Percentiles rank a stretch among this genome's conserved stretches.
Conservation (phyloP, 2,888 invertebrate species). For the Thymelicus lineola region DNA sequence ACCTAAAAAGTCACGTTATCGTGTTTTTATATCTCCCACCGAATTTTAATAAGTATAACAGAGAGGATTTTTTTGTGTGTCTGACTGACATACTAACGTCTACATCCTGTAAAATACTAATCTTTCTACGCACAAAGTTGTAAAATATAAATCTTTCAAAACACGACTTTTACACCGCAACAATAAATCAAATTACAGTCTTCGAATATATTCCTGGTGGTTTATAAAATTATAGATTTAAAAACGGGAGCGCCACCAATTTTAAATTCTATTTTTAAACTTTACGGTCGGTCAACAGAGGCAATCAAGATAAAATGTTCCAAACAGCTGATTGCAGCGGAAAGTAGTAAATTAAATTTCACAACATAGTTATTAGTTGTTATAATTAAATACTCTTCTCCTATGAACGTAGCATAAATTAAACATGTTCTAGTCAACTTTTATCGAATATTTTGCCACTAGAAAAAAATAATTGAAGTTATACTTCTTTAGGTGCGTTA, state of each 20-base stretch:
- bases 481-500: no score
- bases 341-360: neutral
- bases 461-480: no score
- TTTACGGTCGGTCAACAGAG: neutral
- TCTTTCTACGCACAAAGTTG: neutral
- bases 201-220: neutral
- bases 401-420: no score
- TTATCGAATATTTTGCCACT: no score
- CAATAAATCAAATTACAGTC: constrained; percentile 1
- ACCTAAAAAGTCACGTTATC: no score
- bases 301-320: neutral
- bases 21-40: no score
- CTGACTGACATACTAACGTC: no score
- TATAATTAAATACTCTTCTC: no score
- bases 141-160: neutral
- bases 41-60: no score
- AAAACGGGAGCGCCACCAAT: constrained; percentile 31
- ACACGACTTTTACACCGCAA: constrained; percentile 2
- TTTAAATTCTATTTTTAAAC: constrained; percentile 37
- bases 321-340: constrained; percentile 12
- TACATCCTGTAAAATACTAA: no score
- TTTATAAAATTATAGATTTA: constrained; percentile 1
- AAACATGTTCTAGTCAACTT: no score
- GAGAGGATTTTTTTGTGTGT: no score
- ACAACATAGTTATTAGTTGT: neutral